Percentiles rank a stretch among this genome's conserved stretches.
Evolutionary conservation across 2,888 invertebrate genomes (phyloP).

Genomic region (Serrognathus titanus): DNA sequence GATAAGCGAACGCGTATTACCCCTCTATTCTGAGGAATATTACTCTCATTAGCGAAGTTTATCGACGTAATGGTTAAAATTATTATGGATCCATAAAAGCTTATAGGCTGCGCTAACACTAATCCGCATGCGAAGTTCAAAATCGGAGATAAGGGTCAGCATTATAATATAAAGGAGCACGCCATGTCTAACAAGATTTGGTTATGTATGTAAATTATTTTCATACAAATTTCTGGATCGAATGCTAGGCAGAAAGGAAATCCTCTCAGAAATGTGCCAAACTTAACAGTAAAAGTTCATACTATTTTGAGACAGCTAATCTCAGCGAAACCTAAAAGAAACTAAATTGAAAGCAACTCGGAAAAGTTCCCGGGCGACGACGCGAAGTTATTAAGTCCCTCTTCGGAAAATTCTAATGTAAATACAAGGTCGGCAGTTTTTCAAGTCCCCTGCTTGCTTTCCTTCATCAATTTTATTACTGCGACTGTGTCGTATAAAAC

Average conservation of each 20-base stretch:
- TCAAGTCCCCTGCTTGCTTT: constrained; percentile 5
- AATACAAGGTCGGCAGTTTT: constrained; percentile 8
- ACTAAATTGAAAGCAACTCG: too few relatives aligned
- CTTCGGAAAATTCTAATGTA: constrained; percentile 11
- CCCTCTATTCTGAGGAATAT: constrained; percentile 11
- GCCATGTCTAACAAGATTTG: too few relatives aligned
- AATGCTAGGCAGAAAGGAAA: too few relatives aligned
- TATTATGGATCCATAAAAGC: constrained; percentile 27
- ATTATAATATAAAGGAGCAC: too few relatives aligned
- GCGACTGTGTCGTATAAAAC: constrained; percentile 9
- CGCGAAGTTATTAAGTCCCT: constrained; percentile 9
- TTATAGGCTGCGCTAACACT: constrained; percentile 21
- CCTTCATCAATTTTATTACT: constrained; percentile 11
- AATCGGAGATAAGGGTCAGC: constrained; percentile 23
- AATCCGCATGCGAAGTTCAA: constrained; percentile 22
- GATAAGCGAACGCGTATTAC: constrained; percentile 1
- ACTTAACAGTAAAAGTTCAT: too few relatives aligned
- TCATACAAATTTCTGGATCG: too few relatives aligned
- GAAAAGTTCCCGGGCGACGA: constrained; percentile 1
- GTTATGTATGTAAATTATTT: too few relatives aligned
- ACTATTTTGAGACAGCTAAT: too few relatives aligned
- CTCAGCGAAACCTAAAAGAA: too few relatives aligned
- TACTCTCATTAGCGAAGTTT: constrained; percentile 25
- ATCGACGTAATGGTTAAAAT: constrained; percentile 26
- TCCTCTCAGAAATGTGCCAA: too few relatives aligned